These are phyloP conservation scores for Serrognathus titanus DNA, from an alignment of 2,888 invertebrate species.

Conservation along the genomic window DNA sequence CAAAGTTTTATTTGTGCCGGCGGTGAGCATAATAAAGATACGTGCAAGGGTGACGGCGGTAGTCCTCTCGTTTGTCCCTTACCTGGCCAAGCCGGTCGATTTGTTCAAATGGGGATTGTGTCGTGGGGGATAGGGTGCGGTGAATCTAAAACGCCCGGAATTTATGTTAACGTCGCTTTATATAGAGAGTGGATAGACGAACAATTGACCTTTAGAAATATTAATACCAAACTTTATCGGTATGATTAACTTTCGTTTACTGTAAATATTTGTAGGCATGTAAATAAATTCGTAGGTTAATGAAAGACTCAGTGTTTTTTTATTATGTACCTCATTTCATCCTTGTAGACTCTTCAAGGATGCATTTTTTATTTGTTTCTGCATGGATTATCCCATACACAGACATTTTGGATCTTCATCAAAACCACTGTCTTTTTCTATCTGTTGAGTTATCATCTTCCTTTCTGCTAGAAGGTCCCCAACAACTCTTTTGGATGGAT, in stretches of 20 bases:
- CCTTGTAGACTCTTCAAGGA: too few species aligned
- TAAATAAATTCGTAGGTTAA: background rate
- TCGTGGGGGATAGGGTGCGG: conserved; percentile 84
- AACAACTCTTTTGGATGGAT: too few species aligned
- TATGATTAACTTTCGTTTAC: background rate
- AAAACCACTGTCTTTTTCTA: too few species aligned
- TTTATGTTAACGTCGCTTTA: conserved; percentile 67
- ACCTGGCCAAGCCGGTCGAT: conserved; percentile 47
- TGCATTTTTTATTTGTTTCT: too few species aligned
- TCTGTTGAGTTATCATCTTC: too few species aligned
- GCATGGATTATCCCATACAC: too few species aligned
- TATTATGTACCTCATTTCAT: too few species aligned
- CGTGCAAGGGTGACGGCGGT: conserved; percentile 53
- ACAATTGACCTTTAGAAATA: conserved; percentile 21
- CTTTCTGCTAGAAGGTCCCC: too few species aligned
- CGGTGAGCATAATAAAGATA: conserved; percentile 41
- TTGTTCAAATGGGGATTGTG: conserved; percentile 65
- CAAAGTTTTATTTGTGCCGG: conserved; percentile 55
- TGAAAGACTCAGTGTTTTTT: too few species aligned
- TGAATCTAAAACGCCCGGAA: conserved; percentile 62
- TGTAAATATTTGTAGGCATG: background rate
- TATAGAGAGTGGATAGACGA: conserved; percentile 64
- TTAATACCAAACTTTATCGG: conserved; percentile 1
- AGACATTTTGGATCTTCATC: too few species aligned
- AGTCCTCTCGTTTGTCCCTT: conserved; percentile 73